Conservation (phyloP, 2,113 vertebrate genomes). For the Lucifuga dentata region DNA sequence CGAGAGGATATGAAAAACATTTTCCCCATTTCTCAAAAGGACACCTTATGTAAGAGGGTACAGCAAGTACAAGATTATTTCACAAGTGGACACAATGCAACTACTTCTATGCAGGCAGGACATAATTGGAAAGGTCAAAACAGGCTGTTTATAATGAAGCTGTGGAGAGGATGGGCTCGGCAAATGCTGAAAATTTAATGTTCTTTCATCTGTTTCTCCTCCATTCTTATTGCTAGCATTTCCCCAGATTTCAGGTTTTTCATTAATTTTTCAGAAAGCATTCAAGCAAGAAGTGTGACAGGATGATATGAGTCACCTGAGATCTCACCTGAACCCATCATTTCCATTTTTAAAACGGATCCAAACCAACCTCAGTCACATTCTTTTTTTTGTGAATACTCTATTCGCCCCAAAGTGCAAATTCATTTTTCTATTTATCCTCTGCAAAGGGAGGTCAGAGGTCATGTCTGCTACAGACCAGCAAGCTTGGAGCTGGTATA, state of each 20-base stretch:
- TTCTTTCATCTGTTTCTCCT: conserved; percentile 10
- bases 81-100: conserved; percentile 6
- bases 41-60: neutral
- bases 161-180: neutral
- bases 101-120: neutral
- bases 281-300: neutral
- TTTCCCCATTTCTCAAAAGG: neutral
- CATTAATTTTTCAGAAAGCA: neutral
- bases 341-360: conserved; percentile 19
- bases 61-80: conserved; percentile 8
- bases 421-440: neutral
- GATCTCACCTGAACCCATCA: conserved; percentile 3
- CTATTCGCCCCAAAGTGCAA: neutral
- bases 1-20: conserved; percentile 32
- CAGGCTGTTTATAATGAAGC: neutral
- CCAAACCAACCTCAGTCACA: neutral
- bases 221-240: neutral
- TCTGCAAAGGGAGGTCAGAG: conserved; percentile 20
- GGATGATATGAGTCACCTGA: conserved; percentile 7
- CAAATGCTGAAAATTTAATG: conserved; percentile 9
- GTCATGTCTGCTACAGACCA: neutral
- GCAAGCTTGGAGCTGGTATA: neutral
- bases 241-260: conserved; percentile 16
- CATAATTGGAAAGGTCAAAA: conserved; percentile 28
- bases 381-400: neutral